phyloP scores from a whole-genome alignment of 2,888 invertebrate species.

The Helleia helle region DNA sequence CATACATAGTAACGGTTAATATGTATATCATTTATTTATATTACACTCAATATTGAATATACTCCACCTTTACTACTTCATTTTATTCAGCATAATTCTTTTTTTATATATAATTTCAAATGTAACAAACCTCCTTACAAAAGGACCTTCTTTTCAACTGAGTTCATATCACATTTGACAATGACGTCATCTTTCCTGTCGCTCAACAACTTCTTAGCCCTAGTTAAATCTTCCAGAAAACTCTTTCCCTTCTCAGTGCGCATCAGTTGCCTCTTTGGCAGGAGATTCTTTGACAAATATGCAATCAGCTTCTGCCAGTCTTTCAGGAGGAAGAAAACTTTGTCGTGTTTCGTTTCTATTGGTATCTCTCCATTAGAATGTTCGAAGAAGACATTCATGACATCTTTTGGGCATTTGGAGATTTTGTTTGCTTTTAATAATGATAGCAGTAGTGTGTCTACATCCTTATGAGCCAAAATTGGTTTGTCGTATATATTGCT shows the following conservation, averaged over 20 bases:
- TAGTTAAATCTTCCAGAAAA: constrained; percentile 51
- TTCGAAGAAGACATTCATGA: constrained; percentile 53
- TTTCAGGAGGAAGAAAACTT: constrained; percentile 42
- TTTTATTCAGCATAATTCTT: no score
- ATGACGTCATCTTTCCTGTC: constrained; percentile 39
- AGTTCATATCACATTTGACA: constrained; percentile 24
- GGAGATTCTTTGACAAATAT: constrained; percentile 49
- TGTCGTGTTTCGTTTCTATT: constrained; percentile 41
- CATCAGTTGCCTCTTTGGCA: constrained; percentile 50
- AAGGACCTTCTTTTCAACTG: constrained; percentile 32
- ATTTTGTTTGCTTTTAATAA: constrained; percentile 35
- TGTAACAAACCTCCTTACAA: no score
- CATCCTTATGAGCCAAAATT: constrained; percentile 43
- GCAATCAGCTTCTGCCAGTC: constrained; percentile 61
- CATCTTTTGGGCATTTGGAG: constrained; percentile 34
- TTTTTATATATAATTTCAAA: no score
- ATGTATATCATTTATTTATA: no score
- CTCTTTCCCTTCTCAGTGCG: constrained; percentile 52
- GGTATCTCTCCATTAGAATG: constrained; percentile 50
- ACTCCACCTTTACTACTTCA: no score
- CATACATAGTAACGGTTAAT: no score
- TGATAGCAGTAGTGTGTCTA: constrained; percentile 42
- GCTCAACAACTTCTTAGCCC: constrained; percentile 50
- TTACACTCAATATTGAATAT: not conserved
- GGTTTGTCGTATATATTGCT: constrained; percentile 59